Evolutionary conservation across 64 coral and sea anemone genomes (phyloP), one percentile per base, ranked within the genome.

Genomic region (Montipora foliosa): DNA sequence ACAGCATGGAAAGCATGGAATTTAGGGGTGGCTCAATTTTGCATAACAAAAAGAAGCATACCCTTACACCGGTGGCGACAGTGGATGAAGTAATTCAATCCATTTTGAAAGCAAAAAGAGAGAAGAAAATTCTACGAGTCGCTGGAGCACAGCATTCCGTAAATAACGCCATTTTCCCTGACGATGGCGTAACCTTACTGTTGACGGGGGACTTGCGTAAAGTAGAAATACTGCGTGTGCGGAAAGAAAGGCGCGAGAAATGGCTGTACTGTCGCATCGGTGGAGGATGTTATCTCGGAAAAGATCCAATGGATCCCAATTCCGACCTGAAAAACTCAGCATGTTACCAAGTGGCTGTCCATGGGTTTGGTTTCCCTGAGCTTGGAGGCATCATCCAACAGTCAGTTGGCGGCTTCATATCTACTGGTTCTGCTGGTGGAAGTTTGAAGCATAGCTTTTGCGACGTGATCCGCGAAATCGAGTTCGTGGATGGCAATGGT

Each of bases 381-480:
- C 87, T 94, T 10, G 93, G 87, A 84, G 93, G 93, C 17, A 96
- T 96, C 47, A 90, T 79, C 20, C 95, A 96, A 22, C 95, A 96
- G 49, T 79, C 95, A 1, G n/a, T 96, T 47, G 79, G 86, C 5
- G 95, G 95, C 24, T 96, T 93, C 47, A 86, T 96, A n/a, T 50
- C 53, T n/a, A 96, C 95, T 46, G 87, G 95, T 57, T 57, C 53
- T 57, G 53, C 53, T 0, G 53, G 53, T 57, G 53, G 53, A 57
- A 57, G 53, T 11, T 55, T 96, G 7, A 14, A 87, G 9, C 87
- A 96, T 22, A 66, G 91, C 25, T 90, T 96, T 83, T 67, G 57
- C 78, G 95, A 96, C 10, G 87, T 90, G 0, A 93, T 96, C n/a
- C 80, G 80, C 66, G 80, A 93, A 46, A 96, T 96, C 12, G 91